phyloP scores from a whole-genome alignment of 2,888 invertebrate genomes.

The Acleris literana region DNA sequence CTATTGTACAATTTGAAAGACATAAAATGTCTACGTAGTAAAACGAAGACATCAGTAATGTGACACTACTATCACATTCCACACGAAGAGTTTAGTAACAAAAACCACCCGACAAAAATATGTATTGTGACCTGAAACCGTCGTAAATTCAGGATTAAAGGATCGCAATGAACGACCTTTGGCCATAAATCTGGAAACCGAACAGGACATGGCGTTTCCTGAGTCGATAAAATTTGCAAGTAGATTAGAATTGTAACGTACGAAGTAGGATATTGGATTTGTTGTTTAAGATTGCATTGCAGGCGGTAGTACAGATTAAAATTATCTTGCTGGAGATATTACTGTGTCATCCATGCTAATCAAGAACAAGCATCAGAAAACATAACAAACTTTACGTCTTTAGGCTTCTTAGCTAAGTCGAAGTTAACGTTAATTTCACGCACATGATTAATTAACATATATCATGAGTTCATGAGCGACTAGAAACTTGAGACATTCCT shows the following conservation, averaged over 20 bases:
- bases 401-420: background rate
- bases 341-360: slow-evolving; percentile 15
- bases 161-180: slow-evolving; percentile 47
- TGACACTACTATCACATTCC: slow-evolving; percentile 21
- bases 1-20: background rate
- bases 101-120: slow-evolving; percentile 30
- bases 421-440: background rate
- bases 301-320: slow-evolving; percentile 9
- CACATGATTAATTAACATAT: slow-evolving; percentile 3
- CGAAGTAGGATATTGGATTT: slow-evolving; percentile 27
- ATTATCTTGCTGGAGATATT: background rate
- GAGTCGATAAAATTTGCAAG: slow-evolving; percentile 35
- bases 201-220: slow-evolving; percentile 33
- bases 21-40: slow-evolving; percentile 2
- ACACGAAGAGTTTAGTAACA: slow-evolving; percentile 21
- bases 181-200: slow-evolving; percentile 38
- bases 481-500: slow-evolving; percentile 7
- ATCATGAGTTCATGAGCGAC: background rate
- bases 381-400: background rate
- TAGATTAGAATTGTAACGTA: slow-evolving; percentile 34
- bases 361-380: background rate
- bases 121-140: slow-evolving; percentile 41
- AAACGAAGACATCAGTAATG: background rate
- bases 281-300: slow-evolving; percentile 13
- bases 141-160: slow-evolving; percentile 54